These are phyloP conservation scores for Trilocha varians DNA, from an alignment of 2,888 invertebrate species.

Conservation along the genomic window DNA sequence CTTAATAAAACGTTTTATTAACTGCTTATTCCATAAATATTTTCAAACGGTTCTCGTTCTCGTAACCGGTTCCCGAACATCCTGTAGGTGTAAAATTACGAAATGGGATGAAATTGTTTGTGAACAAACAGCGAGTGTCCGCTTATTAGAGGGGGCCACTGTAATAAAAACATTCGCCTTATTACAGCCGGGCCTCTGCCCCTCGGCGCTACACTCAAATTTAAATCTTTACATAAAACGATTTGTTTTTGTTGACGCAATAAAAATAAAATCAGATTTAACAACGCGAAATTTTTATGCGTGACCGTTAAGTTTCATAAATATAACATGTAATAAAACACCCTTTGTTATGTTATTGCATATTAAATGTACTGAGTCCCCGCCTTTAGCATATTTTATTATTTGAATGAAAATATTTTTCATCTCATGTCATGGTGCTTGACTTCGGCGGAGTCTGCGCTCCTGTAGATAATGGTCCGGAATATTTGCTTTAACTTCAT, in stretches of 20 bases:
- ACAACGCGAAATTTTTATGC: constrained; percentile 38
- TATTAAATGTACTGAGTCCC: background rate
- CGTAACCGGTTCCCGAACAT: too few relatives aligned
- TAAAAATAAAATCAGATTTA: constrained; percentile 56
- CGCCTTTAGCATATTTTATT: background rate
- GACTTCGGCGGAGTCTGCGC: constrained; percentile 6
- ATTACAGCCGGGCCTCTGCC: constrained; percentile 42
- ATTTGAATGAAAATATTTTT: background rate
- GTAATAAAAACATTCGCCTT: constrained; percentile 66
- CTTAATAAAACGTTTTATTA: too few relatives aligned
- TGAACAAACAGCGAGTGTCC: constrained; percentile 58
- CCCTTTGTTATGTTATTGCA: constrained; percentile 1
- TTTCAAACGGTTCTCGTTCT: too few relatives aligned
- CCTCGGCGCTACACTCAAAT: constrained; percentile 43
- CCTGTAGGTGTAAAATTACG: constrained; percentile 60
- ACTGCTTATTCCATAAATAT: too few relatives aligned
- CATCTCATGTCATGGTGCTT: background rate
- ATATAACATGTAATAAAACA: constrained; percentile 17
- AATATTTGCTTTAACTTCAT: background rate
- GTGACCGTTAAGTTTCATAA: constrained; percentile 31
- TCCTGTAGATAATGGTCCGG: background rate
- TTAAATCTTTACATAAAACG: constrained; percentile 59
- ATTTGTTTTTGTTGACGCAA: constrained; percentile 54
- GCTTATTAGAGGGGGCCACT: constrained; percentile 58
- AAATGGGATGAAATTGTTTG: constrained; percentile 59